A percentile compares a stretch with the other conserved stretches of the same genome.
These are phyloP conservation scores for Pseudanteris insignis DNA, from an alignment of 2,888 invertebrate species.

Conservation along the genomic window DNA sequence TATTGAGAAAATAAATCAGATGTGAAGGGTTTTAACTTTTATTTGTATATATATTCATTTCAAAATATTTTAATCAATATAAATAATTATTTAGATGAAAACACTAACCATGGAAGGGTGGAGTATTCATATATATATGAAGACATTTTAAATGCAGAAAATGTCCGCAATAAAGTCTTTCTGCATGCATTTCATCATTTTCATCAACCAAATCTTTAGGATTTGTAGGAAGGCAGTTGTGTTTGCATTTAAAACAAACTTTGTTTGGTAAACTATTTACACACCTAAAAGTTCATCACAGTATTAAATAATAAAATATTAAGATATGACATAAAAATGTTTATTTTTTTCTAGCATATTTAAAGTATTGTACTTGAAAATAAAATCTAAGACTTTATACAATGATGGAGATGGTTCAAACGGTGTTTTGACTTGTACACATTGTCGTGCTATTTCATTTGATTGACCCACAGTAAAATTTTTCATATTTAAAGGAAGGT, in stretches of 20 bases:
- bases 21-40: too few relatives aligned
- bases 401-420: slow-evolving; percentile 75
- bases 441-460: slow-evolving; percentile 74
- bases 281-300: too few relatives aligned
- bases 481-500: slow-evolving; percentile 73
- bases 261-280: slow-evolving; percentile 73
- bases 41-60: not conserved
- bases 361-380: too few relatives aligned
- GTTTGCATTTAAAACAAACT: slow-evolving; percentile 73
- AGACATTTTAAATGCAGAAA: slow-evolving; percentile 77
- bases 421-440: slow-evolving; percentile 70
- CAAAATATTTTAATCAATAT: not conserved
- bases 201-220: slow-evolving; percentile 71
- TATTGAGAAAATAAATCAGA: too few relatives aligned
- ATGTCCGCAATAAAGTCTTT: slow-evolving; percentile 79
- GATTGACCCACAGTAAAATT: slow-evolving; percentile 74
- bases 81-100: slow-evolving; percentile 1
- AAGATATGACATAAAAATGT: too few relatives aligned
- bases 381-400: slow-evolving; percentile 70
- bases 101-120: slow-evolving; percentile 73
- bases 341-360: too few relatives aligned
- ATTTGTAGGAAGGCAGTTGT: slow-evolving; percentile 71
- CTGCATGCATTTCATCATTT: slow-evolving; percentile 71
- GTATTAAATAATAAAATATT: too few relatives aligned
- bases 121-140: slow-evolving; percentile 74